These are phyloP conservation scores for Pterostichus niger DNA, from an alignment of 2,888 invertebrate species.

Conservation along the genomic window DNA sequence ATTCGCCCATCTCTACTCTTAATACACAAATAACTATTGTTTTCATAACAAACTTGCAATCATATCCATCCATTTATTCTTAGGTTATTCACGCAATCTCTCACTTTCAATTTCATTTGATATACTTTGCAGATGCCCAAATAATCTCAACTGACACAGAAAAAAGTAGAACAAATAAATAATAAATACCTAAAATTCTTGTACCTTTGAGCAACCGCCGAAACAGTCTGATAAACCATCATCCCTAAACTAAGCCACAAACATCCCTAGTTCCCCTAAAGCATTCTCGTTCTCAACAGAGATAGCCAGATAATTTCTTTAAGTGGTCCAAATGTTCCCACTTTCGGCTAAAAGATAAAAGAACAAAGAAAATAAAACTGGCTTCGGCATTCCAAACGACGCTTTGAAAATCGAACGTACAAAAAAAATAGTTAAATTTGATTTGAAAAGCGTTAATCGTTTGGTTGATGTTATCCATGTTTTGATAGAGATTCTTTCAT, in stretches of 20 bases:
- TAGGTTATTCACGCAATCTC: too few species aligned
- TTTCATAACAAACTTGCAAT: too few species aligned
- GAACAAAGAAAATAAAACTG: slow-evolving; percentile 42
- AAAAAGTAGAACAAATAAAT: background rate
- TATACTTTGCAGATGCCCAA: too few species aligned
- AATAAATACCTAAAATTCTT: slow-evolving; percentile 14
- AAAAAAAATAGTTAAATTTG: background rate
- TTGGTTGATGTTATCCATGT: background rate
- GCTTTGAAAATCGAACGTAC: background rate
- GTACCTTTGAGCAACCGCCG: slow-evolving; percentile 4
- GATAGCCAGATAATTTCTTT: slow-evolving; percentile 46
- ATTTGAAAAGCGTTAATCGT: slow-evolving; percentile 30
- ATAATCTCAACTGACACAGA: too few species aligned
- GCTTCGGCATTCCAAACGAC: slow-evolving; percentile 21
- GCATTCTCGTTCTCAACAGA: slow-evolving; percentile 22
- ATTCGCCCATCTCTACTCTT: too few species aligned
- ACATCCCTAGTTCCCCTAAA: slow-evolving; percentile 7
- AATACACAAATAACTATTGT: too few species aligned
- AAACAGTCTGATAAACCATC: background rate
- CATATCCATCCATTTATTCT: too few species aligned
- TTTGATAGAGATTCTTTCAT: slow-evolving; percentile 35
- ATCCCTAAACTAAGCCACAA: slow-evolving; percentile 21
- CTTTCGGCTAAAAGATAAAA: slow-evolving; percentile 7
- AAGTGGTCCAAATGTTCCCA: slow-evolving; percentile 49
- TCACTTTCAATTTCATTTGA: too few species aligned